A percentile compares a stretch with the other conserved stretches of the same genome.
These are phyloP conservation scores for Meriones unguiculatus DNA, from an alignment of 2,113 vertebrate genomes.

Conservation along the genomic window DNA sequence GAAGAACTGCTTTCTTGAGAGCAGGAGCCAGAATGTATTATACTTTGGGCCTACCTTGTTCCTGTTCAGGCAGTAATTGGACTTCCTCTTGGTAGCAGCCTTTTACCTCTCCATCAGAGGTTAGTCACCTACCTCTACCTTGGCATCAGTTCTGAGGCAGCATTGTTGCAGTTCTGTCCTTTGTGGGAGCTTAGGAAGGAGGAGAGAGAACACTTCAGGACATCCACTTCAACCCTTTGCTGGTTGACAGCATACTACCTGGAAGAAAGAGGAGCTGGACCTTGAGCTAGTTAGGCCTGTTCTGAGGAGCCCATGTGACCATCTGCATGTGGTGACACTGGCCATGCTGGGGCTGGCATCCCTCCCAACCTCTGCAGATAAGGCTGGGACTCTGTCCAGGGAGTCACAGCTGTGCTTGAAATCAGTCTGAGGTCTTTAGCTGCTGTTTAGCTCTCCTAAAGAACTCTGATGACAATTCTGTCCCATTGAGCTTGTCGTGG, in stretches of 20 bases:
- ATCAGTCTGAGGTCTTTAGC: not conserved
- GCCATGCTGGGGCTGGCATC: not conserved
- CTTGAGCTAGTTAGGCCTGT: not conserved
- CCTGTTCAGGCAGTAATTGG: not conserved
- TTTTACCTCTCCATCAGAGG: accelerated
- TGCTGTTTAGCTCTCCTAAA: not conserved
- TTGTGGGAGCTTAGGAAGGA: not conserved
- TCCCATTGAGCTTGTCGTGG: not conserved
- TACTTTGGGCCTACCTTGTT: not conserved
- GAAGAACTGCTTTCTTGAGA: not conserved
- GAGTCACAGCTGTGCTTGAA: not conserved
- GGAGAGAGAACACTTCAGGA: not conserved
- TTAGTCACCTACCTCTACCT: not conserved
- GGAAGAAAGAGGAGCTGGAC: not conserved
- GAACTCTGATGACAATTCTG: not conserved
- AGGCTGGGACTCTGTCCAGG: not conserved
- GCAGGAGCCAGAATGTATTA: not conserved
- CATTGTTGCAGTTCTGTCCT: not conserved
- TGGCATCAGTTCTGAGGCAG: accelerated
- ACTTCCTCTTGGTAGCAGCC: not conserved
- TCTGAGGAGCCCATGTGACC: not conserved
- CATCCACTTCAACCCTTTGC: accelerated
- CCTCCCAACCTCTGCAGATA: not conserved
- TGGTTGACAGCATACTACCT: not conserved
- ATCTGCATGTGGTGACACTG: accelerated